Percentiles rank a stretch among this genome's conserved stretches.
Conservation (phyloP, 2,888 invertebrate genomes). For the Anthrax anthrax region DNA sequence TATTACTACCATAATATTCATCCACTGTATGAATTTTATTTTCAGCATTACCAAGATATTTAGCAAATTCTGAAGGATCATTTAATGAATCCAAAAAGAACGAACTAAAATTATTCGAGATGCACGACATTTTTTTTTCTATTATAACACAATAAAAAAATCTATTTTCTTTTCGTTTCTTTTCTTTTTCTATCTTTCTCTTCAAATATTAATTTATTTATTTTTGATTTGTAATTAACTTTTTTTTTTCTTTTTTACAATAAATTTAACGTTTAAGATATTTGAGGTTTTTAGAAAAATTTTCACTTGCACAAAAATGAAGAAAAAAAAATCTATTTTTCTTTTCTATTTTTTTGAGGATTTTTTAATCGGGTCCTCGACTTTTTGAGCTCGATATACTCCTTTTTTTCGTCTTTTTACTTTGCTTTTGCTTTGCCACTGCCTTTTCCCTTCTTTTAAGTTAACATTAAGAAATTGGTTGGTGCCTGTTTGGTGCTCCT, state of each 20-base stretch:
- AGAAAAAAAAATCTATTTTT: neutral
- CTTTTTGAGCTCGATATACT: too few relatives aligned
- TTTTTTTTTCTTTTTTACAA: neutral
- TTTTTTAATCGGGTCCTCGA: too few relatives aligned
- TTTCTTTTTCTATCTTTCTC: neutral
- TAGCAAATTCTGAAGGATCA: constrained; percentile 34
- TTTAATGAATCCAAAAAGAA: constrained; percentile 33
- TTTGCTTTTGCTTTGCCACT: too few relatives aligned
- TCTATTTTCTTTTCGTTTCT: neutral
- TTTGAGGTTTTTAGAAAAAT: too few relatives aligned
- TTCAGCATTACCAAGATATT: constrained; percentile 34
- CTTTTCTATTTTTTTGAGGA: neutral
- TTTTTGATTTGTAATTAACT: neutral
- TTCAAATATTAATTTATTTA: neutral
- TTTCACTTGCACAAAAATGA: too few relatives aligned
- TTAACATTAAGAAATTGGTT: too few relatives aligned
- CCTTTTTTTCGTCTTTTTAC: too few relatives aligned
- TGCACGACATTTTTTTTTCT: constrained; percentile 29
- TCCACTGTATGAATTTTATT: constrained; percentile 31
- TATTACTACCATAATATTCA: constrained; percentile 26
- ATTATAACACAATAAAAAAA: too few relatives aligned
- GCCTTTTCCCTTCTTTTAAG: too few relatives aligned
- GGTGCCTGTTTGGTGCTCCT: too few relatives aligned
- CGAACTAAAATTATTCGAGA: constrained; percentile 34
- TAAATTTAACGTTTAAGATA: too few relatives aligned